Conservation (phyloP, 2,113 vertebrate genomes). For the Sisor rabdophorus region DNA sequence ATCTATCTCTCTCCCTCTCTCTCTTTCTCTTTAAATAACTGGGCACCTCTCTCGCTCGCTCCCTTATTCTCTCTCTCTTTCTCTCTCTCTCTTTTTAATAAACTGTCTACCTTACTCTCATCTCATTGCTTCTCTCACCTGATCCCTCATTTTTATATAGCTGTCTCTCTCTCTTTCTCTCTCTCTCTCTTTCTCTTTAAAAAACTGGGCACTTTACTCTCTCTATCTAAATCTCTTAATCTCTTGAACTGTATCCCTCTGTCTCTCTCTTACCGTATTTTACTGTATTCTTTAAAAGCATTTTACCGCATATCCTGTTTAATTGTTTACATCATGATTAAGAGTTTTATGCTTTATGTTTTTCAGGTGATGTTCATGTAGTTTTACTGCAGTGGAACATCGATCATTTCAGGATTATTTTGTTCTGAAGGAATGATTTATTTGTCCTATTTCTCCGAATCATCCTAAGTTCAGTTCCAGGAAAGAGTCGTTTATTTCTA, state of each 20-base stretch:
- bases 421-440: conserved; percentile 17
- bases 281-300: background rate
- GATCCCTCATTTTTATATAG: background rate
- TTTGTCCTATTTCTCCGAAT: conserved; percentile 32
- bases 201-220: too few relatives aligned
- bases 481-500: conserved; percentile 38
- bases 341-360: background rate
- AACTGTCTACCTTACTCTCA: background rate
- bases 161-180: too few relatives aligned
- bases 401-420: background rate
- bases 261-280: background rate
- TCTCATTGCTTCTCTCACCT: background rate
- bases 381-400: too few relatives aligned
- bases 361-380: too few relatives aligned
- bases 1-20: too few relatives aligned
- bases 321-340: background rate
- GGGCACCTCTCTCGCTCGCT: too few relatives aligned
- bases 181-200: too few relatives aligned
- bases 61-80: too few relatives aligned
- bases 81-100: background rate
- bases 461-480: conserved; percentile 23
- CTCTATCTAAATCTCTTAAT: too few relatives aligned
- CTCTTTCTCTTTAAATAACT: too few relatives aligned
- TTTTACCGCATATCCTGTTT: background rate
- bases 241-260: background rate